phyloP scores from a whole-genome alignment of 2,888 invertebrate species.

The Meteorus colon region DNA sequence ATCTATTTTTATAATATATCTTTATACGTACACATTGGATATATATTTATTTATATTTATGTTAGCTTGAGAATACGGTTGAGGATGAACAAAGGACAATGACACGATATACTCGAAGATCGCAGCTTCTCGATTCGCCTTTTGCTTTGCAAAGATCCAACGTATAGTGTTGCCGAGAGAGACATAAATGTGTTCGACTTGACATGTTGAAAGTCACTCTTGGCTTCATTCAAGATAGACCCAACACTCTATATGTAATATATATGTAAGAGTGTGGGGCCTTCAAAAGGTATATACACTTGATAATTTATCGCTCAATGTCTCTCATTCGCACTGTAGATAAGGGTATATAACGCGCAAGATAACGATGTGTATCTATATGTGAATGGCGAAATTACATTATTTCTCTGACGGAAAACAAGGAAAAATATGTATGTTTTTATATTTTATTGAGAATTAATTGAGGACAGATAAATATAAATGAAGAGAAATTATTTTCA shows the following conservation, averaged over 20 bases:
- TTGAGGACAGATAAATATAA: neutral
- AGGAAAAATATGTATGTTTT: neutral
- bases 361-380: neutral
- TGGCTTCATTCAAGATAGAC: constrained; percentile 6
- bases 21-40: neutral
- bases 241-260: neutral
- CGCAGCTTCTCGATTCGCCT: neutral
- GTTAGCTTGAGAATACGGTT: neutral
- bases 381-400: constrained; percentile 5
- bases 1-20: constrained; percentile 8
- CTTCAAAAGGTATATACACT: constrained; percentile 40
- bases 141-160: neutral
- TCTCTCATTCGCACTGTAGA: constrained; percentile 40
- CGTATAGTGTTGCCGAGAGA: neutral
- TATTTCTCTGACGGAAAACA: constrained; percentile 19
- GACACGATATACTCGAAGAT: constrained; percentile 14
- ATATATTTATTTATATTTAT: constrained; percentile 12
- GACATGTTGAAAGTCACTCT: constrained; percentile 15
- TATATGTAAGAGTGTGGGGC: constrained; percentile 5
- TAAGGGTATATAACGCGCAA: constrained; percentile 19
- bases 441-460: neutral
- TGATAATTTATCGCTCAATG: constrained; percentile 46
- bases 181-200: constrained; percentile 7
- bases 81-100: constrained; percentile 26
- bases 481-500: too few relatives aligned